Conservation (phyloP, 2,113 vertebrate species). For the Sterrhoptilus dennistouni region DNA sequence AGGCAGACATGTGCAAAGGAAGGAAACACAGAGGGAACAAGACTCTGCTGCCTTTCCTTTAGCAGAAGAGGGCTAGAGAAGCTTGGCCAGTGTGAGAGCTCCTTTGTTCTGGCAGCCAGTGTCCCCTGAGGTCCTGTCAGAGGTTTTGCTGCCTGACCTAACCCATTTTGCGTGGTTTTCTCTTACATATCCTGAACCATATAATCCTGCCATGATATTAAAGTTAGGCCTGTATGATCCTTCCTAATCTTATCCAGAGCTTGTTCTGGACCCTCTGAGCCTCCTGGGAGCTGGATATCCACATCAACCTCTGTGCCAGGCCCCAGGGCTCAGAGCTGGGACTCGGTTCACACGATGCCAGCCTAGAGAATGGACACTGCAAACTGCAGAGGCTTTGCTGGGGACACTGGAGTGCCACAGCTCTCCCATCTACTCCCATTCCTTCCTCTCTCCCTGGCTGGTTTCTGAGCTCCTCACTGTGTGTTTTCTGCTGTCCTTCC, state of each 20-base stretch:
- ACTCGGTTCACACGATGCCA: accelerated
- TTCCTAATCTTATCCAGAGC: not conserved
- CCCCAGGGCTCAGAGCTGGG: not conserved
- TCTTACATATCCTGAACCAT: not conserved
- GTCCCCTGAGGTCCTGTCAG: not conserved
- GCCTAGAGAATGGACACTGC: not conserved
- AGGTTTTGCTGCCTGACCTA: not conserved
- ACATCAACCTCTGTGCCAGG: accelerated
- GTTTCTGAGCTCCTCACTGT: not conserved
- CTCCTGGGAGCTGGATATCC: not conserved
- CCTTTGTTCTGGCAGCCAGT: not conserved
- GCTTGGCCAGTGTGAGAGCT: not conserved
- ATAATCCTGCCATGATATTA: not conserved
- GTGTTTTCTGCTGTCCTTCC: not conserved
- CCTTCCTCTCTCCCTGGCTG: not conserved
- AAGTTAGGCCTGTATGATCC: not conserved
- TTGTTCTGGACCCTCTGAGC: not conserved
- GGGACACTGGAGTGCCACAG: not conserved
- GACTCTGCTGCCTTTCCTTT: not conserved
- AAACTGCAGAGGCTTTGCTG: not conserved
- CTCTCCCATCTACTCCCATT: not conserved
- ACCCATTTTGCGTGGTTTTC: not conserved
- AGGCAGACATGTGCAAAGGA: not conserved
- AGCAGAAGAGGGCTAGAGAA: not conserved
- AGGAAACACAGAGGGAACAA: not conserved